Evolutionary conservation across 2,113 vertebrate genomes (phyloP).

Genomic region (Clarias gariepinus): DNA sequence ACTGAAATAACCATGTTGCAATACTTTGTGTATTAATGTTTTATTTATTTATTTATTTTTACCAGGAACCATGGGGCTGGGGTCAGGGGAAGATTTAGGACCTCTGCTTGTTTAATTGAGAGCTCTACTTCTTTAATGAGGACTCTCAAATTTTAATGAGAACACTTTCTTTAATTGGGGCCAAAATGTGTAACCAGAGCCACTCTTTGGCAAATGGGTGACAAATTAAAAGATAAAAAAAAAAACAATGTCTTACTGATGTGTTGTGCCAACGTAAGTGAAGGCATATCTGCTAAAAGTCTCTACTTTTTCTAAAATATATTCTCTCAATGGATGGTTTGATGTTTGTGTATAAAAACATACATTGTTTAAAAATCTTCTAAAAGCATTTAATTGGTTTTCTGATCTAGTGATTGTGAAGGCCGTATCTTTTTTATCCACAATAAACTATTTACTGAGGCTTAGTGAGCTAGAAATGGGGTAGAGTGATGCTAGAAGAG

Average conservation of each 20-base stretch:
- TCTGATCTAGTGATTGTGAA: neutral
- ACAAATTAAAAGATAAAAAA: neutral
- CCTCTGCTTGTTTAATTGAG: neutral
- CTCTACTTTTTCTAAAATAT: neutral
- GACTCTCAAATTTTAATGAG: neutral
- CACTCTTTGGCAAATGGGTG: neutral
- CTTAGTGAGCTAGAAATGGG: neutral
- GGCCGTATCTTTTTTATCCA: neutral
- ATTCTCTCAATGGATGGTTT: neutral
- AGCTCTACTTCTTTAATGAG: neutral
- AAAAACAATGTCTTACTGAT: neutral
- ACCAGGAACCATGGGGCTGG: neutral
- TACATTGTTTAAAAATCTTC: neutral
- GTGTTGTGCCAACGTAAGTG: neutral
- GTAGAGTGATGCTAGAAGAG: neutral
- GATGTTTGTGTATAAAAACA: neutral
- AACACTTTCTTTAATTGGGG: neutral
- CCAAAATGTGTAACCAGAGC: neutral
- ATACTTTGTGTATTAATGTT: neutral
- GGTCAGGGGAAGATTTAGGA: neutral
- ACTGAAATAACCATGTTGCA: neutral
- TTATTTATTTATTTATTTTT: neutral
- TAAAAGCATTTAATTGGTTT: neutral
- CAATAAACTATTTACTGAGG: neutral
- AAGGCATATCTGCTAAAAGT: neutral